phyloP scores from a whole-genome alignment of 2,797 vertebrate genomes.

The Enteromius afrohamiltoni region DNA sequence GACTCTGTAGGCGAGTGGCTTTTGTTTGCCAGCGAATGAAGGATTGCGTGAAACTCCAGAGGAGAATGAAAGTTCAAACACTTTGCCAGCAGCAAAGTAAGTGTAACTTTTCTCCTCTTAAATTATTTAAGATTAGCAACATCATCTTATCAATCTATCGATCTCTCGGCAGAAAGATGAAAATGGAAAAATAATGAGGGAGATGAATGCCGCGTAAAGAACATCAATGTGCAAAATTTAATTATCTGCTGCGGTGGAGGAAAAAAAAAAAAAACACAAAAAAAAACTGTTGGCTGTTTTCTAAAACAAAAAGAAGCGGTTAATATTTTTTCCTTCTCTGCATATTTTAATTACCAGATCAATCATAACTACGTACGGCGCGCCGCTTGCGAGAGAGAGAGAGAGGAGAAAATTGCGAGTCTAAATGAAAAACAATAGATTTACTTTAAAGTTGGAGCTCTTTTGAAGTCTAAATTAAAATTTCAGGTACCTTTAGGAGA shows the following conservation, averaged over 20 bases:
- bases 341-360: constrained; percentile 90
- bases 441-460: constrained; percentile 84
- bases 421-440: constrained; percentile 89
- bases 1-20: constrained; percentile 7
- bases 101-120: constrained; percentile 78
- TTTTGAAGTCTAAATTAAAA: constrained; percentile 89
- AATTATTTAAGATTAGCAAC: constrained; percentile 86
- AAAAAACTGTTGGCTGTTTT: constrained; percentile 82
- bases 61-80: constrained; percentile 81
- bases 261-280: constrained; percentile 60
- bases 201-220: constrained; percentile 83
- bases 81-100: constrained; percentile 78
- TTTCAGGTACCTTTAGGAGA: constrained; percentile 83
- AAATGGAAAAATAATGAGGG: constrained; percentile 87
- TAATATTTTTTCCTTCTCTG: constrained; percentile 84
- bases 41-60: constrained; percentile 66
- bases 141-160: constrained; percentile 88
- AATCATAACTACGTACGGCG: constrained; percentile 81
- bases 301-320: constrained; percentile 83
- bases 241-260: constrained; percentile 78
- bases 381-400: constrained; percentile 67
- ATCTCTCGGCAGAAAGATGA: constrained; percentile 85
- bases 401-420: constrained; percentile 82
- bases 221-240: constrained; percentile 87
- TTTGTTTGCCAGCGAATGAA: constrained; percentile 38